Percentiles rank a stretch among this genome's conserved stretches.
Evolutionary conservation across 23 tunicate species (phyloP).

Genomic region (Halocynthia aurantium): DNA sequence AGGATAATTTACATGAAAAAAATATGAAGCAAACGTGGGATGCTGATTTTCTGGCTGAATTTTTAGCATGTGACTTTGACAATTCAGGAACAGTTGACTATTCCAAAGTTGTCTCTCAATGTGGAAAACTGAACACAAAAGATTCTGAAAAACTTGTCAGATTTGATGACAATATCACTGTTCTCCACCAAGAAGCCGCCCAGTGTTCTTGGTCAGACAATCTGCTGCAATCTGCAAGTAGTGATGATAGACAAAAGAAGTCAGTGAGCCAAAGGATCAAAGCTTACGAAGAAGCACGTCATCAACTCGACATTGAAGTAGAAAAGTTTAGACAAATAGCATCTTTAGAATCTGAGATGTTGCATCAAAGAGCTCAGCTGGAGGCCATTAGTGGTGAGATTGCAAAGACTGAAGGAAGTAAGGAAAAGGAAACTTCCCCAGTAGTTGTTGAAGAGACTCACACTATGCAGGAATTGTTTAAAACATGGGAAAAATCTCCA

Average conservation of each 20-base stretch:
- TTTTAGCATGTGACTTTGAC: constrained; percentile 10
- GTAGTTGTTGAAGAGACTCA: constrained; percentile 65
- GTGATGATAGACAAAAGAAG: not conserved
- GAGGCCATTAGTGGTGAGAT: not conserved
- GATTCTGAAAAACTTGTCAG: not conserved
- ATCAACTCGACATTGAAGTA: constrained; percentile 53
- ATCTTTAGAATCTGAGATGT: constrained; percentile 34
- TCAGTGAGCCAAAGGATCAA: constrained; percentile 46
- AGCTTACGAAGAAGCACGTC: constrained; percentile 57
- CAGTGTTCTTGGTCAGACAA: not conserved
- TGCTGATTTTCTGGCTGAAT: constrained; percentile 9
- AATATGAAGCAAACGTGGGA: not conserved
- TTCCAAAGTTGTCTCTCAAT: not conserved
- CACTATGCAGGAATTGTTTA: constrained; percentile 48
- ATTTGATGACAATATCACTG: constrained; percentile 8
- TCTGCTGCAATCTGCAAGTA: not conserved
- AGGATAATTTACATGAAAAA: too few relatives aligned
- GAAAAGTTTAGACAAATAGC: constrained; percentile 39
- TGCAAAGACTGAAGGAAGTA: not conserved
- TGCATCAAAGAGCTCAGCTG: constrained; percentile 17
- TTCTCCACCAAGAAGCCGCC: not conserved
- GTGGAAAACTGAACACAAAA: not conserved
- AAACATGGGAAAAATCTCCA: constrained; percentile 46
- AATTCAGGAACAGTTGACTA: not conserved
- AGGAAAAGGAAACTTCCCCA: constrained; percentile 39